phyloP scores from a whole-genome alignment of 2,797 vertebrate species.

The Gobionotothen gibberifrons region DNA sequence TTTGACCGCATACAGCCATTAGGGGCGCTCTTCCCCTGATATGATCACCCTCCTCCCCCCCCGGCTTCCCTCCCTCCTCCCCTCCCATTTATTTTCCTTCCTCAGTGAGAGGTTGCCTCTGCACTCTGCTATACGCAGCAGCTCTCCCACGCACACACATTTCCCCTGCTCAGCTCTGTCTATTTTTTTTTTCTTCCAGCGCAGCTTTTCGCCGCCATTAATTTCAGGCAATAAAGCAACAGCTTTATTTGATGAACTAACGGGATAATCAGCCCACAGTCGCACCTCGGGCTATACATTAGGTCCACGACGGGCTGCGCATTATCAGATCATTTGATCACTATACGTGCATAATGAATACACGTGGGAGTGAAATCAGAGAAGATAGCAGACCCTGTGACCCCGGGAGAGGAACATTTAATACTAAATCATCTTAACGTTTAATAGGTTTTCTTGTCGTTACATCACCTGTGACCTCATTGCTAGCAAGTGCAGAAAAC shows the following conservation, averaged over 20 bases:
- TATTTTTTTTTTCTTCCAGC: not conserved
- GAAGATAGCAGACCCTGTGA: constrained; percentile 55
- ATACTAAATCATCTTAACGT: constrained; percentile 56
- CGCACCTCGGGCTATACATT: constrained; percentile 70
- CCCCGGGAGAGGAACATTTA: constrained; percentile 53
- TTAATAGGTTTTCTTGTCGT: constrained; percentile 55
- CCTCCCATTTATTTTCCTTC: constrained; percentile 48
- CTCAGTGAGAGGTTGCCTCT: constrained; percentile 65
- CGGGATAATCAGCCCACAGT: constrained; percentile 72
- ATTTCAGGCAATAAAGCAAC: constrained; percentile 60
- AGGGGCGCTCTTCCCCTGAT: constrained; percentile 57
- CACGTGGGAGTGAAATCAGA: constrained; percentile 58
- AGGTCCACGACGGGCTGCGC: constrained; percentile 45
- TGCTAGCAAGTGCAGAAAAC: constrained; percentile 17
- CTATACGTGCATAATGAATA: constrained; percentile 76
- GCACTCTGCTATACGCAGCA: constrained; percentile 42
- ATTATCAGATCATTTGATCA: constrained; percentile 78
- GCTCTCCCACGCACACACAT: constrained; percentile 39
- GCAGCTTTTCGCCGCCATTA: constrained; percentile 55
- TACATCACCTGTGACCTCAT: constrained; percentile 64
- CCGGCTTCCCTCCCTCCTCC: not conserved
- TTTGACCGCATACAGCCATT: constrained; percentile 36
- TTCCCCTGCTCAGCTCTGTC: not conserved
- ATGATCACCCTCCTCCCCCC: constrained; percentile 13
- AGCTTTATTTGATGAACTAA: constrained; percentile 79